Percentiles rank a stretch among this genome's conserved stretches.
Conservation (phyloP, 2,888 invertebrate genomes). For the Ferdinandea cuprea region DNA sequence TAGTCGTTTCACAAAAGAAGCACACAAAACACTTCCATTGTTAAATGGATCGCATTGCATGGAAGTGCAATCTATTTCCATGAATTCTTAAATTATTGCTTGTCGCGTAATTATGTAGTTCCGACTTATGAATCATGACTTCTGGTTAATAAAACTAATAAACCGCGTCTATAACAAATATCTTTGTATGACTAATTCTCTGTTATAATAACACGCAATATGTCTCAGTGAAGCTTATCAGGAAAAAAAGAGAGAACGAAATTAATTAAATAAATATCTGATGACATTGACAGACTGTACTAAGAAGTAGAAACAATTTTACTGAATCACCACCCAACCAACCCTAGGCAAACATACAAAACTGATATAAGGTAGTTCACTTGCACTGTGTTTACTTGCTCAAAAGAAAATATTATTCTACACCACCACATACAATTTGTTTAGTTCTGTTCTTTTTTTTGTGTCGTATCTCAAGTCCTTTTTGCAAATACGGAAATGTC, state of each 20-base stretch:
- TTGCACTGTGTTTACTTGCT: constrained; percentile 37
- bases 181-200: constrained; percentile 39
- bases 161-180: constrained; percentile 22
- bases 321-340: constrained; percentile 34
- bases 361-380: constrained; percentile 22
- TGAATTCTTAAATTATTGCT: background rate
- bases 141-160: constrained; percentile 27
- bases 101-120: background rate
- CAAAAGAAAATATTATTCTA: background rate
- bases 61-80: constrained; percentile 23
- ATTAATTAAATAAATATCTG: constrained; percentile 7
- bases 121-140: constrained; percentile 34
- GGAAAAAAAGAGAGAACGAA: constrained; percentile 10
- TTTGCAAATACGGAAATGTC: constrained; percentile 57
- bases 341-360: background rate
- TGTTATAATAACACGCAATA: constrained; percentile 23
- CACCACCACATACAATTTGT: constrained; percentile 14
- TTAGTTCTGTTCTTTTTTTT: background rate
- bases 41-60: background rate
- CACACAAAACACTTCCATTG: background rate
- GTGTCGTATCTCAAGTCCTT: too few relatives aligned
- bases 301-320: constrained; percentile 25
- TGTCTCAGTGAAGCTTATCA: constrained; percentile 29
- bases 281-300: constrained; percentile 40
- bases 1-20: background rate